These are phyloP conservation scores for Hoplostethus mediterraneus DNA, from an alignment of 2,797 vertebrate genomes.

Conservation along the genomic window DNA sequence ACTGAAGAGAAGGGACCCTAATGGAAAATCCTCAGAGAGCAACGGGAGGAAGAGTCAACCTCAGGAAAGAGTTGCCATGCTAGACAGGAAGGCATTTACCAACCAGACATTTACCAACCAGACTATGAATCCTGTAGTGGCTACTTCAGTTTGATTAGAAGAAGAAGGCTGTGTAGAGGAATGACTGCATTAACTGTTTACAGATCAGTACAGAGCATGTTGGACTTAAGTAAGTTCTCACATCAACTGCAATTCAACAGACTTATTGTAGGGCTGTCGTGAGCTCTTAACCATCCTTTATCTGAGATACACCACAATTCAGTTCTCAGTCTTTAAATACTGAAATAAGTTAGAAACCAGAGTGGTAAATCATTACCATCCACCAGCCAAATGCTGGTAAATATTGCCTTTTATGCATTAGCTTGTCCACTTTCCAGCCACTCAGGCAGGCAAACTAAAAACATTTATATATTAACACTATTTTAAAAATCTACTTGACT, in stretches of 20 bases:
- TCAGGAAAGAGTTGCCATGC: conserved; percentile 20
- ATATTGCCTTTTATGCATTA: no score
- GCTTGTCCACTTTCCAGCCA: not conserved
- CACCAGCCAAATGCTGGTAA: not conserved
- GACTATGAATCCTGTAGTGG: not conserved
- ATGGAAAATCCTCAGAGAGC: conserved; percentile 50
- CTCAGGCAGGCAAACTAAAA: not conserved
- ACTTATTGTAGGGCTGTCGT: not conserved
- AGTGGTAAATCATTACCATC: not conserved
- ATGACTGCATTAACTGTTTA: conserved; percentile 29
- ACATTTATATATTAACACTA: not conserved
- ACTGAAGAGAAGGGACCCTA: conserved; percentile 49
- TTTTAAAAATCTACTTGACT: not conserved
- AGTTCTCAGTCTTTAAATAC: conserved; percentile 10
- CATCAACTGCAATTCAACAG: not conserved
- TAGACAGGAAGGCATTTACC: conserved; percentile 2
- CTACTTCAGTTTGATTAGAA: conserved; percentile 27
- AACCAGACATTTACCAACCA: not conserved
- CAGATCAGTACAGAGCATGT: not conserved
- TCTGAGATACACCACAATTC: not conserved
- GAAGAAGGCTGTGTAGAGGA: not conserved
- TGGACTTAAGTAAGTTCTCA: conserved; percentile 2
- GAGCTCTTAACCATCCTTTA: conserved; percentile 13
- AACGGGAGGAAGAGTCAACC: conserved; percentile 24
- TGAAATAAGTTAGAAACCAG: not conserved